Conservation (phyloP, 2,797 vertebrate species). For the Gastrophryne carolinensis region DNA sequence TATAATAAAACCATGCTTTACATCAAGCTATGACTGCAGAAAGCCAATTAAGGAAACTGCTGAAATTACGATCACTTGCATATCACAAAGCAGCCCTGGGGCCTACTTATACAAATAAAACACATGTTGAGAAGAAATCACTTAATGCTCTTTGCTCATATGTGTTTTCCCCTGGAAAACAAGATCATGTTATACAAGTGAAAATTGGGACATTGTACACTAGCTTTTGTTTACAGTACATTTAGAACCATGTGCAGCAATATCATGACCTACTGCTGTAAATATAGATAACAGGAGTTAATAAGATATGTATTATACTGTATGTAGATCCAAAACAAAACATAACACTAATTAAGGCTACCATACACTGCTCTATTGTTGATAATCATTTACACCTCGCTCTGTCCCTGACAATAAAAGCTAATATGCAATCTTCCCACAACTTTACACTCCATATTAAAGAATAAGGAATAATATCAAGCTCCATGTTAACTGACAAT, state of each 20-base stretch:
- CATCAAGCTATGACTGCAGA: not conserved
- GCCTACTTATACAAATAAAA: not conserved
- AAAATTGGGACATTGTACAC: not conserved
- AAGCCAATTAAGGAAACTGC: not conserved
- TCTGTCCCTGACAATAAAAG: too few relatives aligned
- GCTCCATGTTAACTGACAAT: too few relatives aligned
- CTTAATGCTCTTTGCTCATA: not conserved
- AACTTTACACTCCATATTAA: too few relatives aligned
- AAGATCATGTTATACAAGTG: not conserved
- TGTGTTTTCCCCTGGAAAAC: not conserved
- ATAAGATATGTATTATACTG: too few relatives aligned
- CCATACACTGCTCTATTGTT: too few relatives aligned
- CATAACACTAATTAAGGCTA: too few relatives aligned
- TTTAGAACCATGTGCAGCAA: not conserved
- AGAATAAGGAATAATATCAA: too few relatives aligned
- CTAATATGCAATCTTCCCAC: too few relatives aligned
- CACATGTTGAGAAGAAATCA: not conserved
- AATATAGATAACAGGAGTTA: too few relatives aligned
- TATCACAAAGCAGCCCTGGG: not conserved
- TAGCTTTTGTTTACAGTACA: not conserved
- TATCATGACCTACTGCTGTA: not conserved
- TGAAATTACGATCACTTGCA: conserved; percentile 19
- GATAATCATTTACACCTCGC: too few relatives aligned
- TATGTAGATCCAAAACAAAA: too few relatives aligned
- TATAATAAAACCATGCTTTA: conserved; percentile 8